Evolutionary conservation across 2,113 vertebrate genomes (phyloP), one percentile per base, ranked within the genome.

Genomic region (Scartelaos histophorus): DNA sequence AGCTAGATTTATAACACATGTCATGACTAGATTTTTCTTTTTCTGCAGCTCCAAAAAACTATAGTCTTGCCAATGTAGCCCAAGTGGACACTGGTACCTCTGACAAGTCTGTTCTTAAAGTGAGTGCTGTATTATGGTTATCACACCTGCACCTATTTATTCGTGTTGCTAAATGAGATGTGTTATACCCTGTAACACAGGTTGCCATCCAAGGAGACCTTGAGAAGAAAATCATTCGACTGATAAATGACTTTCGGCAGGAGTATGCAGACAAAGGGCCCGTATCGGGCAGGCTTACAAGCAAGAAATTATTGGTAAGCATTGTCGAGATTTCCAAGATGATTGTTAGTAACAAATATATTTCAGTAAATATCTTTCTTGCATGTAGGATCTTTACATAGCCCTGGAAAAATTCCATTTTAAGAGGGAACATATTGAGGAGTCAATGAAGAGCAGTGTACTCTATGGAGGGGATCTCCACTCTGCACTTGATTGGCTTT

Each of bases 401-500:
- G 97, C 97, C 82, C 92, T 99, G 82, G 94, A 98, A 83, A 95
- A 88, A 74, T 96, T 99, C 84, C 93, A 92, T 65, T 99, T 99
- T 80, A 97, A 96, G 82, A 94, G 95, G 13, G 96, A 97, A 17
- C 95, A 99, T 85, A 97, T 99, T 45, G 98, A 99, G 84, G 96
- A 98, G 84, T 96, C 98, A 12, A 99, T 99, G 98, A 98, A 96
- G 86, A 97, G 94, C 76, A 97, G 96, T 0, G 91, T 99, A 64
- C 83, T 98, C 9, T 94, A 95, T 10, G 98, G 98, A 65, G 98
- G 98, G 7, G 98, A 99, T 88, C 95, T 99, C 70, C 96, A 97
- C 88, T 98, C 98, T 69, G 98, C 98, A 2, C 94, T 99, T 53
- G 98, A 99, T 29, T 99, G 98, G 98, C 95, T 99, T 62, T 99